These are phyloP conservation scores for Myotis pilosus DNA, from an alignment of 2,797 vertebrate genomes.

Conservation along the genomic window DNA sequence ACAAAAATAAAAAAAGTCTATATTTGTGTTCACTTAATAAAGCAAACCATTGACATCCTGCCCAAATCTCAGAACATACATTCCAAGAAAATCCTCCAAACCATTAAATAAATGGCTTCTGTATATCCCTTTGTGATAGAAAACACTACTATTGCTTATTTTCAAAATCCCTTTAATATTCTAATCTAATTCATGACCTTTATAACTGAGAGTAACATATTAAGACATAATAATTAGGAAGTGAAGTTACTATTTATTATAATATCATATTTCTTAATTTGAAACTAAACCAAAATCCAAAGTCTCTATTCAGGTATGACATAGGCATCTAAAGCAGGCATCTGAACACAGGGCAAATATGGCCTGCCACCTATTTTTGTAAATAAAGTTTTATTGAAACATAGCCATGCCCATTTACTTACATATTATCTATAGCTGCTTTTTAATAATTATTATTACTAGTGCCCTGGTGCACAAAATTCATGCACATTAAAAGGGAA, in stretches of 20 bases:
- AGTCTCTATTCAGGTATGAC: not conserved
- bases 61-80: conserved; percentile 9
- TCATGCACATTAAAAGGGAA: no score
- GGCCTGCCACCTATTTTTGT: not conserved
- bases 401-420: not conserved
- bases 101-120: conserved; percentile 10
- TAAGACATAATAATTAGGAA: not conserved
- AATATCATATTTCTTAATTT: not conserved
- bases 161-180: conserved; percentile 26
- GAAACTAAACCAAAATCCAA: not conserved
- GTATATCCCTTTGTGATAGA: not conserved
- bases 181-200: not conserved
- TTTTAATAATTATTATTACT: not conserved
- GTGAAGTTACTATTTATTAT: not conserved
- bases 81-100: conserved; percentile 39
- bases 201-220: not conserved
- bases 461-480: no score
- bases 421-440: not conserved
- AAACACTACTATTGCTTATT: conserved; percentile 18
- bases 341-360: not conserved
- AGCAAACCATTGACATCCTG: conserved; percentile 19
- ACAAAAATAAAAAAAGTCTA: not conserved
- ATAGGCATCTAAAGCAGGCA: not conserved
- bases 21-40: conserved; percentile 30
- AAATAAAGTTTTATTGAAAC: conserved; percentile 24